Percentiles rank a stretch among this genome's conserved stretches.
Evolutionary conservation across 1,140 invertebrate genomes (phyloP).

Genomic region (Euwallacea fornicatus): DNA sequence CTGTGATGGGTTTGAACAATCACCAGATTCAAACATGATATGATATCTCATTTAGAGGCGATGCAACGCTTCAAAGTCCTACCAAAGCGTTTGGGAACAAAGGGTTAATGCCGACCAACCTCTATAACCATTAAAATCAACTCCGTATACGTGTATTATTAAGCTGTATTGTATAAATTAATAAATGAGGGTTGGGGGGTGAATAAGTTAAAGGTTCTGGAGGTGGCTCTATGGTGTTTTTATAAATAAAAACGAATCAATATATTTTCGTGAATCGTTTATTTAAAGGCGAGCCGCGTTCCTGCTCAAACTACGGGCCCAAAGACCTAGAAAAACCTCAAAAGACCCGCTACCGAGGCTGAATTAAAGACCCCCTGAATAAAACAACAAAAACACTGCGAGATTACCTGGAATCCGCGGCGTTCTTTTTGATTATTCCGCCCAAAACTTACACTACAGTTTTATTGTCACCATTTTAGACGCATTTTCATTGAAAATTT

Average conservation of each 20-base stretch:
- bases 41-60: no score
- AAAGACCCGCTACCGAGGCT: neutral
- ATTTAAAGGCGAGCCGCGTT: neutral
- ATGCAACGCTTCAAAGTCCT: no score
- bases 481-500: conserved; percentile 43
- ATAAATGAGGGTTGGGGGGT: no score
- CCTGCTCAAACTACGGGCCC: neutral
- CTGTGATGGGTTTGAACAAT: no score
- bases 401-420: conserved; percentile 32
- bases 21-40: no score
- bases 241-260: neutral
- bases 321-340: neutral
- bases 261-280: neutral
- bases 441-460: conserved; percentile 36
- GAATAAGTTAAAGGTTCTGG: no score
- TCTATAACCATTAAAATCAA: no score
- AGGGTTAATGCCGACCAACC: no score
- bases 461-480: conserved; percentile 47
- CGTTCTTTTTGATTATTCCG: conserved; percentile 33
- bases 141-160: no score
- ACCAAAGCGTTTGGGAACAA: no score
- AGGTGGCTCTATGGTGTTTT: no score
- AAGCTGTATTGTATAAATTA: no score
- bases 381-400: conserved; percentile 18
- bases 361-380: conserved; percentile 2